Evolutionary conservation across 1,140 invertebrate species (phyloP).

Genomic region (Hyposmocoma kahamanoa): DNA sequence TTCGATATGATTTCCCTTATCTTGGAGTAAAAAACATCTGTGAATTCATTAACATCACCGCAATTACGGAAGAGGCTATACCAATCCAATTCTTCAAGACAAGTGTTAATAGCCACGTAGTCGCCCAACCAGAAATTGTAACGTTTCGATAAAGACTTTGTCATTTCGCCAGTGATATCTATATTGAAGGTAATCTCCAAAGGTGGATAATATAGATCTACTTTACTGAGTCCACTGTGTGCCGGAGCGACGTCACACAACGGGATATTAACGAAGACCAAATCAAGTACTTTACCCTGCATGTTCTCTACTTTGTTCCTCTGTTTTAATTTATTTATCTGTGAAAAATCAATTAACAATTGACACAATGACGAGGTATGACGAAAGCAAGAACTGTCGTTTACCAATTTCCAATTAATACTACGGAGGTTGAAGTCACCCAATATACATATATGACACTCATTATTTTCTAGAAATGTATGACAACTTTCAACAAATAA

Average conservation of each 20-base stretch:
- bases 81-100: not conserved
- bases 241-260: not conserved
- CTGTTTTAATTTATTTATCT: not conserved
- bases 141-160: too few species aligned
- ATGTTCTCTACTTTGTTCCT: not conserved
- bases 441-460: not conserved
- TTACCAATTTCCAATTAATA: not conserved
- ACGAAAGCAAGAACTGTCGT: not conserved
- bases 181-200: not conserved
- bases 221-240: not conserved
- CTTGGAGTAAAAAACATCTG: not conserved
- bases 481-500: not conserved
- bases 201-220: not conserved
- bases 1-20: not conserved
- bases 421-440: not conserved
- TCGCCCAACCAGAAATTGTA: not conserved
- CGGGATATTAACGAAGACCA: not conserved
- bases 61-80: not conserved
- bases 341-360: not conserved
- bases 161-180: not conserved
- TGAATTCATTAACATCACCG: not conserved
- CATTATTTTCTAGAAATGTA: not conserved
- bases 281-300: not conserved
- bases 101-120: not conserved
- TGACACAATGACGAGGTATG: not conserved